Conservation (phyloP, 2,888 invertebrate genomes). For the Ecdyonurus torrentis region DNA sequence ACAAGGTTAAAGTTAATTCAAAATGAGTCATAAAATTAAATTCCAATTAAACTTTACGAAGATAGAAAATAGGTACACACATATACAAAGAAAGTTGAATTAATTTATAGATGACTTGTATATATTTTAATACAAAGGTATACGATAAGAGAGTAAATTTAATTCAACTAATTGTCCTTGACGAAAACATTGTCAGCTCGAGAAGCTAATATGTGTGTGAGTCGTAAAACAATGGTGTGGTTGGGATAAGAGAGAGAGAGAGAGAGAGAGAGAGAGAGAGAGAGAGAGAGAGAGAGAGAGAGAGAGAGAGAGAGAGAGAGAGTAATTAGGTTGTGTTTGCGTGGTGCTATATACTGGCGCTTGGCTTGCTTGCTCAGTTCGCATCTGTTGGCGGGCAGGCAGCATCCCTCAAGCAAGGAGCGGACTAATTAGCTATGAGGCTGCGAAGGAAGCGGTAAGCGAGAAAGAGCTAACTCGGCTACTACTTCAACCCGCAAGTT, state of each 20-base stretch:
- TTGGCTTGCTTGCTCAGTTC: background rate
- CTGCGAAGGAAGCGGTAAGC: background rate
- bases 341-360: background rate
- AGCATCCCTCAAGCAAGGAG: background rate
- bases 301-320: background rate
- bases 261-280: slow-evolving; percentile 8
- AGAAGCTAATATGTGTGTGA: background rate
- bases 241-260: slow-evolving; percentile 2
- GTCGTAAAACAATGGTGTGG: background rate
- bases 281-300: slow-evolving; percentile 11
- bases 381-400: background rate
- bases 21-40: background rate
- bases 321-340: background rate
- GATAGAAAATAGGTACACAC: background rate
- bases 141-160: background rate
- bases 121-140: background rate
- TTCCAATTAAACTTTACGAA: background rate
- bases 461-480: background rate
- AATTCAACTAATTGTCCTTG: background rate
- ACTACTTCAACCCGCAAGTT: too few relatives aligned
- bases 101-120: background rate
- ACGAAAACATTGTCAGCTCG: background rate
- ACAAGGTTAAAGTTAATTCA: background rate
- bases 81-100: background rate
- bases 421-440: background rate